phyloP scores from a whole-genome alignment of 2,113 vertebrate genomes.

The Trochalopteron elliotii region DNA sequence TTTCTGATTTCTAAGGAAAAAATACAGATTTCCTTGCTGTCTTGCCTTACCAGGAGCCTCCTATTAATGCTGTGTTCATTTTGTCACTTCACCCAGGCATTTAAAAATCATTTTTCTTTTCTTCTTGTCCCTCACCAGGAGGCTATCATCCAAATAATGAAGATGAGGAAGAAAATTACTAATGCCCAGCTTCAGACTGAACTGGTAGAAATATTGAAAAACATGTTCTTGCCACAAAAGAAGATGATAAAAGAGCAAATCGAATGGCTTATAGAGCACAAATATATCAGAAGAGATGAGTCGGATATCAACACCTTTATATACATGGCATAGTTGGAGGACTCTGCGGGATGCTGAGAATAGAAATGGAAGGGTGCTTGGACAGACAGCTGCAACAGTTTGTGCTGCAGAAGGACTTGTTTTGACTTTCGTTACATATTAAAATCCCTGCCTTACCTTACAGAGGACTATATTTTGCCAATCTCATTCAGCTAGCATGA shows the following conservation, averaged over 20 bases:
- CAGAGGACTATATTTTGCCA: conserved; percentile 86
- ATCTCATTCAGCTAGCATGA: conserved; percentile 85
- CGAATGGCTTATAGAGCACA: conserved; percentile 99
- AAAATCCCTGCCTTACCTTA: conserved; percentile 85
- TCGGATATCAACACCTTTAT: conserved; percentile 98
- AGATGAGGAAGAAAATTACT: conserved; percentile 99
- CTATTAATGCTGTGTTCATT: neutral
- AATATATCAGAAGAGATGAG: conserved; percentile 98
- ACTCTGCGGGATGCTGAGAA: conserved; percentile 41
- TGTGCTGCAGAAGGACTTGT: conserved; percentile 73
- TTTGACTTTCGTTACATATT: conserved; percentile 79
- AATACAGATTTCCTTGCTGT: neutral
- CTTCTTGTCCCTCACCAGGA: conserved; percentile 77
- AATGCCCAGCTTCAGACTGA: conserved; percentile 99
- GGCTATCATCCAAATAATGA: conserved; percentile 99
- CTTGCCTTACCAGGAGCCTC: neutral
- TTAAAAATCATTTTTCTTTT: neutral
- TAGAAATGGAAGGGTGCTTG: conserved; percentile 57
- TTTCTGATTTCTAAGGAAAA: neutral
- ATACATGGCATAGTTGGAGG: conserved; percentile 88
- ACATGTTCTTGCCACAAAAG: conserved; percentile 99
- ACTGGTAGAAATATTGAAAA: conserved; percentile 99
- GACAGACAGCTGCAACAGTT: conserved; percentile 70
- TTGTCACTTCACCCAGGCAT: neutral
- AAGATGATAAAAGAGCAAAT: conserved; percentile 99